Evolutionary conservation across 2,113 vertebrate species (phyloP).

Genomic region (Pituophis catenifer): DNA sequence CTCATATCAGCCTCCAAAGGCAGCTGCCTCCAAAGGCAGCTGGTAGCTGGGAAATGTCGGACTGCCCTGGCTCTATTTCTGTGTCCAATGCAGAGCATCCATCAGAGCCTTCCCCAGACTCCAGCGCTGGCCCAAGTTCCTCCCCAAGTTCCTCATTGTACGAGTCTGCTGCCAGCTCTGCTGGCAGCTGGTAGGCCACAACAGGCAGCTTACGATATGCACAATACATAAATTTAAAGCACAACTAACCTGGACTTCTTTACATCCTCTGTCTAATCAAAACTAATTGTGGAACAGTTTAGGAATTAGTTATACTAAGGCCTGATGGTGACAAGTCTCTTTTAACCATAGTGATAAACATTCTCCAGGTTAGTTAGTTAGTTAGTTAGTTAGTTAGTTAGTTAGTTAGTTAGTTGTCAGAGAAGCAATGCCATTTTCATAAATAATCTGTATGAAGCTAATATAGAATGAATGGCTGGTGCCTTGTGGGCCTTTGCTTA

Average conservation of each 20-base stretch:
- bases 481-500: constrained; percentile 59
- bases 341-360: constrained; percentile 67
- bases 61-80: too few relatives aligned
- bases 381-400: constrained; percentile 66
- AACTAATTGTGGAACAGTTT: constrained; percentile 71
- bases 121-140: too few relatives aligned
- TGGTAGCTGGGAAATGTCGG: too few relatives aligned
- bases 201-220: background rate
- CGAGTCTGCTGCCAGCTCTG: too few relatives aligned
- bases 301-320: constrained; percentile 71
- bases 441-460: constrained; percentile 71
- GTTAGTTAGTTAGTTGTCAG: constrained; percentile 61
- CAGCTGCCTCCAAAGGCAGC: too few relatives aligned
- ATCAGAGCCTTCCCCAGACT: too few relatives aligned
- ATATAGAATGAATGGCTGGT: constrained; percentile 64
- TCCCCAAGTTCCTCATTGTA: too few relatives aligned
- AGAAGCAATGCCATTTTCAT: constrained; percentile 69
- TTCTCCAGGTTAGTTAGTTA: constrained; percentile 64
- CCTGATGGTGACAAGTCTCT: constrained; percentile 68
- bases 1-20: too few relatives aligned
- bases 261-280: constrained; percentile 68
- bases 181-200: too few relatives aligned
- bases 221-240: background rate
- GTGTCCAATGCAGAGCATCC: too few relatives aligned
- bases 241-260: constrained; percentile 2